These are phyloP conservation scores for Andrena praecox DNA, from an alignment of 2,888 invertebrate genomes.

Conservation along the genomic window DNA sequence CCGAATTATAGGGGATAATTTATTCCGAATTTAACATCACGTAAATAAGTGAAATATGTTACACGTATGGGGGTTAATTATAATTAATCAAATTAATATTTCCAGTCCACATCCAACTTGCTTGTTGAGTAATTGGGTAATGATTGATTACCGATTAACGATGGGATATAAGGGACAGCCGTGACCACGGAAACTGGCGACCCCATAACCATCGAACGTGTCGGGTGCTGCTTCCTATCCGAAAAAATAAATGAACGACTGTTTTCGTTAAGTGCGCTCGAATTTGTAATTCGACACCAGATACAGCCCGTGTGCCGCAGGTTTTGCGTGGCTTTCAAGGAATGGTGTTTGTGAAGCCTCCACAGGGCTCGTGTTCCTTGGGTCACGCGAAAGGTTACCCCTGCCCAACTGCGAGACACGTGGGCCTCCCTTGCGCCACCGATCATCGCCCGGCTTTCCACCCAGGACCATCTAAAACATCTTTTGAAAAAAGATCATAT, in stretches of 20 bases:
- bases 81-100: not conserved
- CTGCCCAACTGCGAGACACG: constrained; percentile 73
- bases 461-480: not conserved
- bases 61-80: not conserved
- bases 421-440: constrained; percentile 63
- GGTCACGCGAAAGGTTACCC: constrained; percentile 80
- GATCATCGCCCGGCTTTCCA: constrained; percentile 41
- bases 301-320: not conserved
- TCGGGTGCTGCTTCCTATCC: not conserved
- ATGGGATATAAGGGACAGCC: not conserved
- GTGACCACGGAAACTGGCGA: not conserved
- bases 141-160: not conserved
- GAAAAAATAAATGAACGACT: constrained; percentile 7
- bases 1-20: too few species aligned
- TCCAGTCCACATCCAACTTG: not conserved
- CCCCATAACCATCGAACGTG: not conserved
- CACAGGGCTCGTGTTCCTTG: constrained; percentile 52
- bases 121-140: not conserved
- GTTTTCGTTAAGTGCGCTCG: constrained; percentile 19
- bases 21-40: too few species aligned
- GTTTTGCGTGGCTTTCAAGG: constrained; percentile 37
- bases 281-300: constrained; percentile 23
- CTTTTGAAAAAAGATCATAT: constrained; percentile 9
- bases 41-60: too few species aligned
- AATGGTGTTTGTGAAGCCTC: constrained; percentile 29